phyloP scores from a whole-genome alignment of 2,797 vertebrate genomes.

The Pangasius larnaudii region DNA sequence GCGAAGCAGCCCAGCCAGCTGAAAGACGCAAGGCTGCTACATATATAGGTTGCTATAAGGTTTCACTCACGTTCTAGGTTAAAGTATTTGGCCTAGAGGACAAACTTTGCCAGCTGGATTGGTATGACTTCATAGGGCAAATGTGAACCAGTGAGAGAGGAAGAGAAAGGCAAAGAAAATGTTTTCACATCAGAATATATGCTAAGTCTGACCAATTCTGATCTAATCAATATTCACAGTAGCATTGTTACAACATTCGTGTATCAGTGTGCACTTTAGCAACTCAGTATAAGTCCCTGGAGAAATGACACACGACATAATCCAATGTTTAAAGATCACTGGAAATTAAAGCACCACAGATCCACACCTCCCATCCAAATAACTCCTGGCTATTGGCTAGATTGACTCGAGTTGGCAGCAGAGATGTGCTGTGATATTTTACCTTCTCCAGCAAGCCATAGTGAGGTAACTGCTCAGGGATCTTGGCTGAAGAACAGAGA shows the following conservation, averaged over 20 bases:
- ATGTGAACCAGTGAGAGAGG: background rate
- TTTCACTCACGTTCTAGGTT: slow-evolving; percentile 53
- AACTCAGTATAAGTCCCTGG: background rate
- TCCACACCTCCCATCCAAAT: background rate
- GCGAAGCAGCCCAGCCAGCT: slow-evolving; percentile 26
- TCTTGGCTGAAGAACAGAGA: background rate
- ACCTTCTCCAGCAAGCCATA: background rate
- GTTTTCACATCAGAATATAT: background rate
- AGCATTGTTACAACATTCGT: background rate
- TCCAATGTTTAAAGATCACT: background rate
- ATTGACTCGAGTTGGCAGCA: slow-evolving; percentile 8
- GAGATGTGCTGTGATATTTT: slow-evolving; percentile 15
- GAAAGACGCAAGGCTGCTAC: slow-evolving; percentile 25
- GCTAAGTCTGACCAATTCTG: background rate
- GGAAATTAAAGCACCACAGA: slow-evolving; percentile 3
- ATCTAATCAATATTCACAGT: background rate
- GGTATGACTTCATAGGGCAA: slow-evolving; percentile 19
- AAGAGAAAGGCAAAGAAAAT: background rate
- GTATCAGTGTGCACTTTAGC: background rate
- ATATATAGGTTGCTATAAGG: slow-evolving; percentile 47
- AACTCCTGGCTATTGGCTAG: background rate
- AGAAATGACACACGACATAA: background rate
- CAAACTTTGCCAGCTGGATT: background rate
- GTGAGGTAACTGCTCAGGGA: background rate
- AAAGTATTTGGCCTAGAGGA: slow-evolving; percentile 17